Conservation (phyloP, 2,888 invertebrate genomes). For the Idaea dimidiata region DNA sequence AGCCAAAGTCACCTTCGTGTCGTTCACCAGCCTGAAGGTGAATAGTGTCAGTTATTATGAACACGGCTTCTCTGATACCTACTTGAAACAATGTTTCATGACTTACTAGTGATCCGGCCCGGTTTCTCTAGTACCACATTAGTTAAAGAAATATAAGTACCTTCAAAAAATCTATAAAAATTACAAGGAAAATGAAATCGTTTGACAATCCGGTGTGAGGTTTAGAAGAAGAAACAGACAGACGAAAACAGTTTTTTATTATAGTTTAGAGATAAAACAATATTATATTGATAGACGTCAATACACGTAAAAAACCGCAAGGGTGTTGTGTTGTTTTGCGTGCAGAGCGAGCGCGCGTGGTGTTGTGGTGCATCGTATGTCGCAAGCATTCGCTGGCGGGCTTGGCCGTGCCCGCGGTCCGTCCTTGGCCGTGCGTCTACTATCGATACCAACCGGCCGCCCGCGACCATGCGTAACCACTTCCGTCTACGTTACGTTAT, state of each 20-base stretch:
- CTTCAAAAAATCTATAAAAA: constrained; percentile 3
- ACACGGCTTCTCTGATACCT: constrained; percentile 21
- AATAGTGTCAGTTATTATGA: constrained; percentile 43
- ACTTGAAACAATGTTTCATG: constrained; percentile 21
- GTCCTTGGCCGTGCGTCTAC: constrained; percentile 61
- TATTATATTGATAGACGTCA: too few species aligned
- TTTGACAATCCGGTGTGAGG: too few species aligned
- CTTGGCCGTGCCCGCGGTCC: constrained; percentile 47
- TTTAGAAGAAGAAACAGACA: too few species aligned
- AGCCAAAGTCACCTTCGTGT: constrained; percentile 54
- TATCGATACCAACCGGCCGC: constrained; percentile 40
- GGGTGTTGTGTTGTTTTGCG: constrained; percentile 4
- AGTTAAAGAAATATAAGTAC: too few species aligned
- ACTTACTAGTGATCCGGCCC: not conserved
- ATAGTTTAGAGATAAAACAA: too few species aligned
- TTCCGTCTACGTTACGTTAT: constrained; percentile 63
- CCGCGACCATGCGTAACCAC: constrained; percentile 61
- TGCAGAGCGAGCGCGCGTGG: constrained; percentile 3
- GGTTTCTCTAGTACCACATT: too few species aligned
- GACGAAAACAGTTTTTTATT: too few species aligned
- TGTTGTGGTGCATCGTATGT: constrained; percentile 37
- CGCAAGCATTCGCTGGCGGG: constrained; percentile 41
- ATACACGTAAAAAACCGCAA: too few species aligned
- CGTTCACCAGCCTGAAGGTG: constrained; percentile 48
- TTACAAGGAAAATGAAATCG: constrained; percentile 3